These are phyloP conservation scores for Serilophus lunatus DNA, from an alignment of 2,113 vertebrate species.

Conservation along the genomic window DNA sequence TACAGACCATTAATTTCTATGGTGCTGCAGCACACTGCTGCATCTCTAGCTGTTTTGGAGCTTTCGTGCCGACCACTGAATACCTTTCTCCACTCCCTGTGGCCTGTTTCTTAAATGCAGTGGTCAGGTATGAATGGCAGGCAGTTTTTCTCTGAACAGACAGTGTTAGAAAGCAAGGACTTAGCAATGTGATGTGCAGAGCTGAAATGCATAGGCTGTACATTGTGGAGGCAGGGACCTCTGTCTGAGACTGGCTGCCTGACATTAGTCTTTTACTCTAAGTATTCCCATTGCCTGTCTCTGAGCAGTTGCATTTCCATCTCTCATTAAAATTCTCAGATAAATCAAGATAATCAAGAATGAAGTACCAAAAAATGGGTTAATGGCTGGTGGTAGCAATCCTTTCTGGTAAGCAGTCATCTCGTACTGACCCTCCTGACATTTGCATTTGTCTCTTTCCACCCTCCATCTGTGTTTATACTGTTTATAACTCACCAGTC, in stretches of 20 bases:
- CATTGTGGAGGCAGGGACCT: neutral
- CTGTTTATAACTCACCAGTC: neutral
- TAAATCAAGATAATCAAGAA: neutral
- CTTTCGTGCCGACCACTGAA: neutral
- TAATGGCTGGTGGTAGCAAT: neutral
- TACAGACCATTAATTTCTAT: neutral
- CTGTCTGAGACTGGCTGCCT: neutral
- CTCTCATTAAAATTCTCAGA: neutral
- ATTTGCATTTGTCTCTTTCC: neutral
- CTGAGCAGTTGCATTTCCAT: neutral
- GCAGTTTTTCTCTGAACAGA: neutral
- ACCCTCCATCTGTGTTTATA: neutral
- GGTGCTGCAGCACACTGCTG: neutral
- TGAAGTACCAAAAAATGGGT: neutral
- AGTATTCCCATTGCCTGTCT: neutral
- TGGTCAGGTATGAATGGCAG: neutral
- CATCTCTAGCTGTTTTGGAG: neutral
- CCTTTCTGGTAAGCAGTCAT: neutral
- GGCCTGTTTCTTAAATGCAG: neutral
- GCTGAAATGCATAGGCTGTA: neutral
- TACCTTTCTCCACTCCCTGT: neutral
- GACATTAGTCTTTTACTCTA: neutral
- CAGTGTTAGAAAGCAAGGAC: neutral
- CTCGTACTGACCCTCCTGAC: neutral
- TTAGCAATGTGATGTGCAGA: neutral